phyloP scores from a whole-genome alignment of 2,797 vertebrate species.

The Oophaga sylvatica region DNA sequence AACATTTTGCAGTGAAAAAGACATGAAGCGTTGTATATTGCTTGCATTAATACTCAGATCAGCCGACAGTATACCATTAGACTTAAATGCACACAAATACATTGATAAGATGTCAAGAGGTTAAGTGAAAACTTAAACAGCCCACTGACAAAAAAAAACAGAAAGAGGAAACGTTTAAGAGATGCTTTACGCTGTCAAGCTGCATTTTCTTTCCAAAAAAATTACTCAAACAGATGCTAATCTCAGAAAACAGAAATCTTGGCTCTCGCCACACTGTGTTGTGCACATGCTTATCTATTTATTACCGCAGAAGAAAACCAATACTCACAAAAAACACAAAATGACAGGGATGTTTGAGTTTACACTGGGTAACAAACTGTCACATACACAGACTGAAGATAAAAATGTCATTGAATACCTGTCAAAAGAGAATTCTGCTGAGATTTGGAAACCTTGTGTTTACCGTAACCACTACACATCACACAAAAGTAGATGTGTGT shows the following conservation, averaged over 20 bases:
- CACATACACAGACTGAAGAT: slow-evolving; percentile 83
- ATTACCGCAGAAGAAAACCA: slow-evolving; percentile 73
- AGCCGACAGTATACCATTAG: slow-evolving; percentile 32
- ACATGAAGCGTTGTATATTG: slow-evolving; percentile 16
- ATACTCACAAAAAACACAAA: slow-evolving; percentile 75
- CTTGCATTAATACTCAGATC: slow-evolving; percentile 39
- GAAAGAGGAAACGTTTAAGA: slow-evolving; percentile 62
- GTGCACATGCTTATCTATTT: slow-evolving; percentile 78
- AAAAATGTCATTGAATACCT: slow-evolving; percentile 84
- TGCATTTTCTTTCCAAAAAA: slow-evolving; percentile 65
- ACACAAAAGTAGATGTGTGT: slow-evolving; percentile 77
- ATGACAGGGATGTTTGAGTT: slow-evolving; percentile 86
- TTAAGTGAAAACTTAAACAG: slow-evolving; percentile 69
- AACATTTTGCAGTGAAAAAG: slow-evolving; percentile 18
- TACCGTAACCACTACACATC: slow-evolving; percentile 91
- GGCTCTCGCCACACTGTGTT: slow-evolving; percentile 71
- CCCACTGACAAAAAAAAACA: slow-evolving; percentile 62
- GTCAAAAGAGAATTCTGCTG: slow-evolving; percentile 82
- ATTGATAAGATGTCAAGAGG: slow-evolving; percentile 61
- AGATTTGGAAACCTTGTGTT: slow-evolving; percentile 85
- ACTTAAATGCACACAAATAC: slow-evolving; percentile 50
- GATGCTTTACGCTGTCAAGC: slow-evolving; percentile 71
- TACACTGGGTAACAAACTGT: slow-evolving; percentile 85
- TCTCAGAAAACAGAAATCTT: slow-evolving; percentile 70
- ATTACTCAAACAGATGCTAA: slow-evolving; percentile 75